Conservation (phyloP, 2,797 vertebrate species). For the Pteropus rufus region DNA sequence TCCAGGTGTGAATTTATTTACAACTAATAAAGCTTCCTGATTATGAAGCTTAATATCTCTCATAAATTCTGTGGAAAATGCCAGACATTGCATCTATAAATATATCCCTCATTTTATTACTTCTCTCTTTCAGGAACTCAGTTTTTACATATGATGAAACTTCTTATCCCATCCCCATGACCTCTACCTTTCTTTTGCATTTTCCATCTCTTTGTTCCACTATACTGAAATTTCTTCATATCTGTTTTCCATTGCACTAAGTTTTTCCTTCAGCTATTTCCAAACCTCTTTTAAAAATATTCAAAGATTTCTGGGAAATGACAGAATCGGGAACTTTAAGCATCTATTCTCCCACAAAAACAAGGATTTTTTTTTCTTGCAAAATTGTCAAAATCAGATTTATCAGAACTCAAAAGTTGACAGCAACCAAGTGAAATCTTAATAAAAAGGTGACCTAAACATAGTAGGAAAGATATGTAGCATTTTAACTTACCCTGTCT, state of each 20-base stretch:
- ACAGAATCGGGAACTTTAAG: not conserved
- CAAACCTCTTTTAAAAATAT: not conserved
- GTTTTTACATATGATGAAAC: not conserved
- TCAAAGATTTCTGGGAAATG: not conserved
- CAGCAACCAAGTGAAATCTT: not conserved
- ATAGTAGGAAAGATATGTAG: too few species aligned
- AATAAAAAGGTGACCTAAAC: not conserved
- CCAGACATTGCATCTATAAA: not conserved
- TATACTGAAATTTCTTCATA: not conserved
- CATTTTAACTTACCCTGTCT: not conserved
- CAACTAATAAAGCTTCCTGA: not conserved
- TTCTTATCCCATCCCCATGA: not conserved
- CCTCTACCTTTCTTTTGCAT: not conserved
- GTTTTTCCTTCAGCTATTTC: not conserved
- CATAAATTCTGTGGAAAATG: not conserved
- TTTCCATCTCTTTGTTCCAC: not conserved
- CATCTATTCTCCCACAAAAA: not conserved
- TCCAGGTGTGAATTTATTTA: not conserved
- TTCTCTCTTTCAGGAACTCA: not conserved
- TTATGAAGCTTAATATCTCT: not conserved
- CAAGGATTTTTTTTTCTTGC: too few species aligned
- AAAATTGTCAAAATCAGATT: not conserved
- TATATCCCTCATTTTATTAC: too few species aligned
- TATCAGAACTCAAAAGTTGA: not conserved
- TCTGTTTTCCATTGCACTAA: not conserved